Percentiles rank a stretch among this genome's conserved stretches.
phyloP scores from a whole-genome alignment of 2,797 vertebrate genomes.

The Bryconaethiops microstoma region DNA sequence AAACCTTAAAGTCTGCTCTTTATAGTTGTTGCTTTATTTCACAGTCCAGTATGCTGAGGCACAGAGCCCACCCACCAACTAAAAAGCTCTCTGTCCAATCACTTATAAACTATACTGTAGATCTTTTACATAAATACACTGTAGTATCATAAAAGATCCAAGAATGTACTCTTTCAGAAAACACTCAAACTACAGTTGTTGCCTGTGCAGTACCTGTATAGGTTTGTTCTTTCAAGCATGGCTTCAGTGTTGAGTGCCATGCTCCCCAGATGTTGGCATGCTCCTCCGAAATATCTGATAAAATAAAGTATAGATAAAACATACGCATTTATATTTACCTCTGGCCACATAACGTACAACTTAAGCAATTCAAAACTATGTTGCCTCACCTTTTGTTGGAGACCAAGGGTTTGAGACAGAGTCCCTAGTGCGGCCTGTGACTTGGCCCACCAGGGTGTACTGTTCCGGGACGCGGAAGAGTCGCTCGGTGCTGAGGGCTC shows the following conservation, averaged over 20 bases:
- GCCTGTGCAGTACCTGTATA: slow-evolving; percentile 79
- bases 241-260: slow-evolving; percentile 95
- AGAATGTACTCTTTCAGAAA: neutral
- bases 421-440: slow-evolving; percentile 80
- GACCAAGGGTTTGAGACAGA: slow-evolving; percentile 75
- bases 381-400: slow-evolving; percentile 80
- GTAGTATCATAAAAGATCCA: neutral
- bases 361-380: neutral
- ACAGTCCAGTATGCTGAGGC: no score
- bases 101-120: neutral
- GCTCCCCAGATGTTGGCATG: slow-evolving; percentile 94
- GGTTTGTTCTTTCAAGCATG: slow-evolving; percentile 82
- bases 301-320: neutral
- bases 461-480: slow-evolving; percentile 82
- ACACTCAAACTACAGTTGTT: neutral
- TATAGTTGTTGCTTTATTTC: no score
- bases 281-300: slow-evolving; percentile 81
- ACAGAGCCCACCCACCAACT: neutral
- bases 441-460: slow-evolving; percentile 76
- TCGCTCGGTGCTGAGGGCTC: slow-evolving; percentile 72
- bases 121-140: no score
- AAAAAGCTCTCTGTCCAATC: neutral
- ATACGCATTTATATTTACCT: neutral
- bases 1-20: no score
- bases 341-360: neutral